Conservation (phyloP, 2,888 invertebrate genomes). For the Philopedon plagiatum region DNA sequence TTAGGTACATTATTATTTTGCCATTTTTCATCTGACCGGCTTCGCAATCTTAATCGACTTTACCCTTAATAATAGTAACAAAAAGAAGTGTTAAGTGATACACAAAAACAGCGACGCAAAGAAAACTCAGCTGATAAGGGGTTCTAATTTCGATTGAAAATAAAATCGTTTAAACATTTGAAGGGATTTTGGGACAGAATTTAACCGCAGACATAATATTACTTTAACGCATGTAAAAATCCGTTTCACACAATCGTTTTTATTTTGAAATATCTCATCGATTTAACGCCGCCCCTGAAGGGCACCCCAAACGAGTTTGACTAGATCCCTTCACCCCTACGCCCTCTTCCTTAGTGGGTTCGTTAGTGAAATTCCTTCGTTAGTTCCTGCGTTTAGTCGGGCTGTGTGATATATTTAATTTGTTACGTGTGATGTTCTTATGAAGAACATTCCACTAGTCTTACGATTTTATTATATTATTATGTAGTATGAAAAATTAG, state of each 20-base stretch:
- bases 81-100: too few species aligned
- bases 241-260: background rate
- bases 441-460: conserved; percentile 23
- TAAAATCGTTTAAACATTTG: too few species aligned
- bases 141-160: too few species aligned
- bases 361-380: conserved; percentile 50
- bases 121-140: too few species aligned
- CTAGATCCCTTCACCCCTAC: conserved; percentile 4
- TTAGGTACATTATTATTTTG: too few species aligned
- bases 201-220: background rate
- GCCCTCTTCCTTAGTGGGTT: conserved; percentile 41
- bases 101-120: too few species aligned
- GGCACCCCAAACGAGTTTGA: conserved; percentile 28
- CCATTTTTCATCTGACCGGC: too few species aligned
- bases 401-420: conserved; percentile 44
- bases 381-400: conserved; percentile 48
- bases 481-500: too few species aligned
- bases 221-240: background rate
- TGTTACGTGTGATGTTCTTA: conserved; percentile 44
- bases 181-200: too few species aligned
- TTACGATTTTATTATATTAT: conserved; percentile 8
- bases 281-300: conserved; percentile 30
- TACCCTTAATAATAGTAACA: too few species aligned
- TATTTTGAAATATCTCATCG: background rate
- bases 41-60: too few species aligned